Conservation (phyloP, 2,888 invertebrate genomes). For the Drosophila incognita region DNA sequence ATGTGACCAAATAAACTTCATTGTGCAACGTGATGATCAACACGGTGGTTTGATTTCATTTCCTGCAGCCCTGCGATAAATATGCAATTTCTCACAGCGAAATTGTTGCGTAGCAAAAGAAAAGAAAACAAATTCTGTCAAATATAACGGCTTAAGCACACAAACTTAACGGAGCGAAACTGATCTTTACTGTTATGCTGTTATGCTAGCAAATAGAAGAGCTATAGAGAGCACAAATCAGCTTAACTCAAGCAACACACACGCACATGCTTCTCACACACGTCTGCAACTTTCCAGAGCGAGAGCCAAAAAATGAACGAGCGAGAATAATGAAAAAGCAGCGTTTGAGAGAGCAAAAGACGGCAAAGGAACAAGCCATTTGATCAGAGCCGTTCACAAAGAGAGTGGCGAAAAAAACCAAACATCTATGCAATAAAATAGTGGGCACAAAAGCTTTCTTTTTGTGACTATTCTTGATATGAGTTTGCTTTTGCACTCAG, state of each 20-base stretch:
- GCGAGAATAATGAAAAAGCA: not conserved
- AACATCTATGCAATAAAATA: not conserved
- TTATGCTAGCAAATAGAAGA: not conserved
- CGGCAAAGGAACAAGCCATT: not conserved
- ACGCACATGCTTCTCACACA: not conserved
- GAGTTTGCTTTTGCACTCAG: not conserved
- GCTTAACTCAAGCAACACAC: not conserved
- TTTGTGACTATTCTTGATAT: not conserved
- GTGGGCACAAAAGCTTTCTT: not conserved
- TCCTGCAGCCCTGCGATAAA: not conserved
- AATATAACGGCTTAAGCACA: not conserved
- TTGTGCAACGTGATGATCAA: conserved; percentile 35
- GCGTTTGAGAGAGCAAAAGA: not conserved
- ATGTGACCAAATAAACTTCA: conserved; percentile 43
- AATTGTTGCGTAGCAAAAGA: too few species aligned
- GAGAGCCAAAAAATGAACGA: not conserved
- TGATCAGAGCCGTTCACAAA: not conserved
- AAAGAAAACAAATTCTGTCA: not conserved
- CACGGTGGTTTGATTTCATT: too few species aligned
- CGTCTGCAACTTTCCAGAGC: not conserved
- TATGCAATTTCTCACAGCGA: not conserved
- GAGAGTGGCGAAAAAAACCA: not conserved
- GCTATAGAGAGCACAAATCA: not conserved
- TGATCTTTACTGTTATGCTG: not conserved
- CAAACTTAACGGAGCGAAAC: not conserved